Evolutionary conservation across 2,113 vertebrate species (phyloP).

Genomic region (cat (Felis catus)): DNA sequence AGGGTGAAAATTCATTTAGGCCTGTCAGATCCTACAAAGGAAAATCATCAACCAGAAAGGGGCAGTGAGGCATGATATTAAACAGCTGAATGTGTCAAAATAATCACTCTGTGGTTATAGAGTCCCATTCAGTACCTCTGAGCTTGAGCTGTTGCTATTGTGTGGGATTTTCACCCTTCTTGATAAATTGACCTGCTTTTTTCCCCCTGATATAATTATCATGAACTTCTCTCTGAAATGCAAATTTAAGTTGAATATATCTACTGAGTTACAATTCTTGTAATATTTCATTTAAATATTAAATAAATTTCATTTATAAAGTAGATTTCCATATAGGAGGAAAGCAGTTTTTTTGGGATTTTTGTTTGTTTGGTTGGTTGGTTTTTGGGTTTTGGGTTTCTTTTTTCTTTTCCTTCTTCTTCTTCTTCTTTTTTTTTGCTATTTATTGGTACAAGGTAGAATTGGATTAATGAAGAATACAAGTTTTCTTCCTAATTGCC

Average conservation of each 20-base stretch:
- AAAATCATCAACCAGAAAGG: constrained; percentile 80
- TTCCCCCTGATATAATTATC: constrained; percentile 38
- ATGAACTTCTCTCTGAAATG: constrained; percentile 48
- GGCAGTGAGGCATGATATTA: constrained; percentile 85
- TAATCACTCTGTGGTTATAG: constrained; percentile 75
- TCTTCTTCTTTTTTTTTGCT: neutral
- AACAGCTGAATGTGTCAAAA: constrained; percentile 86
- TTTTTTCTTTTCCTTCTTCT: neutral
- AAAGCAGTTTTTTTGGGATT: neutral
- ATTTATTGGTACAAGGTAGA: constrained; percentile 23
- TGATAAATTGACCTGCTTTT: constrained; percentile 64
- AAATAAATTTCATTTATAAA: constrained; percentile 46
- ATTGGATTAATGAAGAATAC: constrained; percentile 39
- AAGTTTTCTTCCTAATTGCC: constrained; percentile 19
- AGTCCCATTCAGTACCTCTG: constrained; percentile 55
- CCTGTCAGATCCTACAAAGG: constrained; percentile 81
- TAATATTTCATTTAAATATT: constrained; percentile 61
- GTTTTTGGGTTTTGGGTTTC: neutral
- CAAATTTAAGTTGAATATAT: constrained; percentile 47
- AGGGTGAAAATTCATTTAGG: constrained; percentile 81
- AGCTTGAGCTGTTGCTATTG: constrained; percentile 62
- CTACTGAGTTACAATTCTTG: constrained; percentile 8
- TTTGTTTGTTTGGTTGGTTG: no score
- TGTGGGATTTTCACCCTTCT: constrained; percentile 65
- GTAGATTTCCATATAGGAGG: neutral